Percentiles rank a stretch among this genome's conserved stretches.
Conservation (phyloP, 2,797 vertebrate species). For the Emys orbicularis region DNA sequence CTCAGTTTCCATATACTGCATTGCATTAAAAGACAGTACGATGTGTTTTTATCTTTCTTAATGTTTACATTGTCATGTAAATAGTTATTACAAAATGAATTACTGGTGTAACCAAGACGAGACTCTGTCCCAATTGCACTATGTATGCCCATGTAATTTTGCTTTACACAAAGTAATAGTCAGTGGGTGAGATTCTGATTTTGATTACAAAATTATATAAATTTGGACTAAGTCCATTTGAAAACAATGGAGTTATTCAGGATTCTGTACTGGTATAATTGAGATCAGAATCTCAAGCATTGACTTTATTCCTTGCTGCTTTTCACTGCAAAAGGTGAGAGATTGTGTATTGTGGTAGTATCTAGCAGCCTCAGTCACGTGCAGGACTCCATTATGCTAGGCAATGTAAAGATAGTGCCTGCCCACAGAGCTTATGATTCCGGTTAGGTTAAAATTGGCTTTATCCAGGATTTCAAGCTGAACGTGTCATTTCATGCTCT, state of each 20-base stretch:
- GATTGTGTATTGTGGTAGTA: too few relatives aligned
- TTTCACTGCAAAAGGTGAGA: background rate
- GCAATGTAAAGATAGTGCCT: background rate
- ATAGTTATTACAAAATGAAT: background rate
- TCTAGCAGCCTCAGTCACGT: too few relatives aligned
- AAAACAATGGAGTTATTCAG: background rate
- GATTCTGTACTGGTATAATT: background rate
- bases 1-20: background rate
- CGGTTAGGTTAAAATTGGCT: background rate
- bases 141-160: background rate
- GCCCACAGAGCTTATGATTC: background rate
- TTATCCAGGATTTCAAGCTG: background rate
- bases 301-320: background rate
- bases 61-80: accelerated
- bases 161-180: accelerated
- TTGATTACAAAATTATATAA: background rate
- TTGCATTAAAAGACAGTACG: background rate
- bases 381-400: too few relatives aligned
- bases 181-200: background rate
- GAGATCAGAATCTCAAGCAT: background rate
- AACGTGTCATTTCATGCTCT: background rate
- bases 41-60: too few relatives aligned
- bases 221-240: background rate
- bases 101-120: background rate
- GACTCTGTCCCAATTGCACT: background rate